Evolutionary conservation across 2,113 vertebrate species (phyloP), one percentile per base, ranked within the genome.

Genomic region (Andinoacara biseriatus): DNA sequence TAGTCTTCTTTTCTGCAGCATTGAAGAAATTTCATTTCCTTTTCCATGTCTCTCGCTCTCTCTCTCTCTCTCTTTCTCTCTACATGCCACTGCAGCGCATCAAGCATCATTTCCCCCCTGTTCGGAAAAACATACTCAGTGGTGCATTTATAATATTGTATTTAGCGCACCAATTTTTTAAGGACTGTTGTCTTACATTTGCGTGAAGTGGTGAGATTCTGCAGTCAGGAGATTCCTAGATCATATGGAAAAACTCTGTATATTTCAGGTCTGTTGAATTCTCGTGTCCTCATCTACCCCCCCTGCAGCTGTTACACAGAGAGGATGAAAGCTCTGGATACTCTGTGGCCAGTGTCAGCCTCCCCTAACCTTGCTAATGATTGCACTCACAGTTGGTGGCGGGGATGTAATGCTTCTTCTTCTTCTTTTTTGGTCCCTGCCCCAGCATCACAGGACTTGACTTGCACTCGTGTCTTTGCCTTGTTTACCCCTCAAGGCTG

Each of bases 331-430:
- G 89, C 81, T 58, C 69, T 83, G 58, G 67, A 78, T 60, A 80
- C 26, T 82, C 80, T 58, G 49, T 81, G 86, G 60, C 56, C 62
- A 7, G 14, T 82, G 56, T 74, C 57, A 40, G 35, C 49, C 79
- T 81, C 65, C 56, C 31, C 81, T 90, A 85, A 90, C 90, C 88
- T 89, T 84, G 85, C 78, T 88, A 91, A 93, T 89, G 92, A 91
- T 88, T 86, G 86, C 88, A 77, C 78, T 87, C 86, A 15, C 89
- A 67, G 88, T 91, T 81, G 90, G 87, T 84, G 91, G 78, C 24
- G 4, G 75, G 76, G 83, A 81, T 82, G 75, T 81, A 52, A 72
- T 79, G 35, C 24, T 82, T 82, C 58, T 82, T 69, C 83, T 75
- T 87, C 75, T 84, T 74, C 80, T 86, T 86, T 84, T 86, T 80